phyloP scores from a whole-genome alignment of 1,140 invertebrate genomes.

The Cardiocondyla obscurior region DNA sequence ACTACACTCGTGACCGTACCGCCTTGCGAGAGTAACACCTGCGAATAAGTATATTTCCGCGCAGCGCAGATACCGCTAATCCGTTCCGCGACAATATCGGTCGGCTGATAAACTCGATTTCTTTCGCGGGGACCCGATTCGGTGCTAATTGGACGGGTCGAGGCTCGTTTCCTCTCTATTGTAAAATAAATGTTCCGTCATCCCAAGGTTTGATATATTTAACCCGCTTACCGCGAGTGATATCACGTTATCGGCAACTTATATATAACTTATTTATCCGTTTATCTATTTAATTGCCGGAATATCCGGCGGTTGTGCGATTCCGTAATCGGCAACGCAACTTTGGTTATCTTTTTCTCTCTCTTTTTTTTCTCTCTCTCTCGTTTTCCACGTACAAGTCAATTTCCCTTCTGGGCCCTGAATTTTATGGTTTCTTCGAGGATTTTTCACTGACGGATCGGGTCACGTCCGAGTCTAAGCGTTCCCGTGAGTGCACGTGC shows the following conservation, averaged over 20 bases:
- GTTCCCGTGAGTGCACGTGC: conserved; percentile 42
- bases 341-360: background rate
- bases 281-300: conserved; percentile 9
- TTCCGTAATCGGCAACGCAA: background rate
- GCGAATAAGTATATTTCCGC: conserved; percentile 56
- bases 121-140: background rate
- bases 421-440: background rate
- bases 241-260: conserved; percentile 4
- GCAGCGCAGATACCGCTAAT: conserved; percentile 63
- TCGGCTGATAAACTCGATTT: conserved; percentile 45
- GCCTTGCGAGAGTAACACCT: conserved; percentile 44
- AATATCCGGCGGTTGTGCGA: background rate
- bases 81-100: conserved; percentile 38
- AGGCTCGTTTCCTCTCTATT: background rate
- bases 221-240: background rate
- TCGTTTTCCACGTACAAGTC: too few relatives aligned
- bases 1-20: background rate
- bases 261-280: background rate
- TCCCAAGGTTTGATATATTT: background rate
- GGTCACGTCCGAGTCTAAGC: background rate
- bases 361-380: background rate
- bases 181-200: background rate
- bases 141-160: background rate
- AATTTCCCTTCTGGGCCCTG: background rate
- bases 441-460: background rate